These are phyloP conservation scores for Protobothrops mucrosquamatus DNA, from an alignment of 2,113 vertebrate genomes.

Conservation along the genomic window DNA sequence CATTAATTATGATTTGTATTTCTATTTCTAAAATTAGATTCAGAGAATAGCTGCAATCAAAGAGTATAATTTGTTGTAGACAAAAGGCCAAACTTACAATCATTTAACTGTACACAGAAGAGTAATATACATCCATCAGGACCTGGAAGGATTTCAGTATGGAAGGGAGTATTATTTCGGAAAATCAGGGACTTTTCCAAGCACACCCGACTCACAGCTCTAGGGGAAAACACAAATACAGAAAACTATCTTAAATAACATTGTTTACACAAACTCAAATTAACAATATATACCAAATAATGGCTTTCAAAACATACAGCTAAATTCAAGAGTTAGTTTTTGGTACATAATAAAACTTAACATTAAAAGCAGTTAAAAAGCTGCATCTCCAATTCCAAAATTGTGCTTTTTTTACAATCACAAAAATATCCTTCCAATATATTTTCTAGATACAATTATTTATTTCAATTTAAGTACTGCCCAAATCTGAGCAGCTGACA, in stretches of 20 bases:
- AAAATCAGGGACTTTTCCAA: conserved; percentile 20
- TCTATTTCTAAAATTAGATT: background rate
- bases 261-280: background rate
- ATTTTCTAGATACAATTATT: background rate
- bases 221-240: background rate
- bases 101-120: conserved; percentile 23
- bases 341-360: background rate
- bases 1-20: background rate
- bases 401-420: background rate
- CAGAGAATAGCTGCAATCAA: background rate
- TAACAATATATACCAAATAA: background rate
- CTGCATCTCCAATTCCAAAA: background rate
- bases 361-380: background rate
- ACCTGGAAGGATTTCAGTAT: conserved; percentile 6
- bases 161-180: conserved; percentile 18
- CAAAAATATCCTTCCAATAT: background rate
- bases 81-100: background rate
- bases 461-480: background rate
- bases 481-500: background rate
- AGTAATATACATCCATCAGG: background rate
- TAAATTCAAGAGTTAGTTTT: background rate
- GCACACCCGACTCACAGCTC: conserved; percentile 8
- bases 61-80: background rate
- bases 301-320: background rate
- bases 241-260: background rate